Evolutionary conservation across 2,113 vertebrate species (phyloP).

Genomic region (Nematolebias whitei): DNA sequence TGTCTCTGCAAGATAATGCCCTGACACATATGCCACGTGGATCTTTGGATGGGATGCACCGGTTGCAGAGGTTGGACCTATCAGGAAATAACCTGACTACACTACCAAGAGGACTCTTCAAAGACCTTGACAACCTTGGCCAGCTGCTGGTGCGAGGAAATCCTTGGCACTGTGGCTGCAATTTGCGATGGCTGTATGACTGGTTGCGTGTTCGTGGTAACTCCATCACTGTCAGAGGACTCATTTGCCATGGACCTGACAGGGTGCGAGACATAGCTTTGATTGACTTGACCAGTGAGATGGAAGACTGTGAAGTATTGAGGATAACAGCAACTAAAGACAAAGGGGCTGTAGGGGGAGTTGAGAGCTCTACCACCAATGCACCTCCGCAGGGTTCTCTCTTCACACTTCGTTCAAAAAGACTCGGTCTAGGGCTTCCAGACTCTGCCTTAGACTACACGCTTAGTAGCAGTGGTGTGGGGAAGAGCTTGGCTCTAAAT

Average conservation of each 20-base stretch:
- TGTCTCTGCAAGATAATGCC: conserved; percentile 92
- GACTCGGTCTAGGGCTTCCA: conserved; percentile 85
- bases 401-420: conserved; percentile 89
- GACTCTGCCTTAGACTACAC: conserved; percentile 88
- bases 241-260: conserved; percentile 91
- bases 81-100: conserved; percentile 96
- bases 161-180: conserved; percentile 96
- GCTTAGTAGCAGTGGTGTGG: conserved; percentile 82
- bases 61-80: conserved; percentile 87
- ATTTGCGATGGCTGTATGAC: conserved; percentile 90
- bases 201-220: conserved; percentile 88
- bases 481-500: conserved; percentile 87
- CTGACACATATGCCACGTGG: conserved; percentile 90
- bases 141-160: conserved; percentile 91
- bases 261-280: conserved; percentile 87
- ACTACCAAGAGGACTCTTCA: conserved; percentile 88
- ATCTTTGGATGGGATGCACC: conserved; percentile 85
- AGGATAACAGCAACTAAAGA: conserved; percentile 71
- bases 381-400: conserved; percentile 89
- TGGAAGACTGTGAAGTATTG: conserved; percentile 88
- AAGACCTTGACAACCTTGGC: conserved; percentile 86
- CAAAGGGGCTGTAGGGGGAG: conserved; percentile 60
- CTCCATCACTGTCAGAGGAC: conserved; percentile 87
- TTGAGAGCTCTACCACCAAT: conserved; percentile 82
- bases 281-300: conserved; percentile 86